Percentiles rank a stretch among this genome's conserved stretches.
phyloP scores from a whole-genome alignment of 2,113 vertebrate species.

The Chaenocephalus aceratus region DNA sequence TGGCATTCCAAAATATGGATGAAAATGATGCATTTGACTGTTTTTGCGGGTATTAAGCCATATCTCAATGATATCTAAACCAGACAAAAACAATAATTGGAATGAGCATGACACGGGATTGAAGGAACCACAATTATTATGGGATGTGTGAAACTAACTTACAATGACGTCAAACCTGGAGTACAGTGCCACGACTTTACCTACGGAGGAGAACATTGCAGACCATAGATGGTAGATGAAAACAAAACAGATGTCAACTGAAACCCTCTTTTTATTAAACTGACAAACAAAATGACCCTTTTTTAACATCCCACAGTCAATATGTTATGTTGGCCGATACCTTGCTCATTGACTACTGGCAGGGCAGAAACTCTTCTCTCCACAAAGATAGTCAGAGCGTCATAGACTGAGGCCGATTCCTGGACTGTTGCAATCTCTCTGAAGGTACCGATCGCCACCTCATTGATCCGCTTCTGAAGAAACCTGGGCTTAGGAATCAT shows the following conservation, averaged over 20 bases:
- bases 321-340: constrained; percentile 75
- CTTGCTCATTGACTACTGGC: constrained; percentile 90
- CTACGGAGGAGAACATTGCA: constrained; percentile 71
- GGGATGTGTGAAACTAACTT: constrained; percentile 74
- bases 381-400: constrained; percentile 92
- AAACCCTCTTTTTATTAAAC: background rate
- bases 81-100: background rate
- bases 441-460: constrained; percentile 92
- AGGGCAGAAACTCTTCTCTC: constrained; percentile 93
- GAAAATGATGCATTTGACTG: too few relatives aligned
- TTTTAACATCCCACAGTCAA: background rate
- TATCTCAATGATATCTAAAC: too few relatives aligned
- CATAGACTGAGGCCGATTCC: constrained; percentile 87
- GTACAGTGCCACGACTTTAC: constrained; percentile 93
- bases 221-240: background rate
- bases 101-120: background rate
- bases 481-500: constrained; percentile 91
- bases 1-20: too few relatives aligned
- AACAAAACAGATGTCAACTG: background rate
- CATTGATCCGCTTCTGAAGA: constrained; percentile 88
- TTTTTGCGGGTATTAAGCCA: too few relatives aligned
- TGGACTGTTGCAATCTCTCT: constrained; percentile 88
- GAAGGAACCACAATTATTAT: background rate
- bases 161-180: constrained; percentile 97
- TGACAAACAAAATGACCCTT: background rate